A percentile compares a stretch with the other conserved stretches of the same genome.
Conservation (phyloP, 2,797 vertebrate species). For the Myotis findleyi region DNA sequence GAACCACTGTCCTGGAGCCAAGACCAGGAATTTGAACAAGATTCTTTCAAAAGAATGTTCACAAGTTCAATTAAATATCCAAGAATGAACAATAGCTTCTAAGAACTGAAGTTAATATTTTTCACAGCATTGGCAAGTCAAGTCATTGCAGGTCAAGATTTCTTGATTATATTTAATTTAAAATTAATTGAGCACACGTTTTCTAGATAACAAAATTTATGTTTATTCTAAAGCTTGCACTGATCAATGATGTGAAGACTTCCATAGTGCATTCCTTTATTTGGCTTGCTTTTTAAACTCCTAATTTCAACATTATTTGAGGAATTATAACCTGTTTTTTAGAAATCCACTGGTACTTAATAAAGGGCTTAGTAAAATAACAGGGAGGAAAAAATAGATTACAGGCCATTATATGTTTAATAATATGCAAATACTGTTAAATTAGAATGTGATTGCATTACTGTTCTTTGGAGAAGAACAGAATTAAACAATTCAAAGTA, state of each 20-base stretch:
- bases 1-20: background rate
- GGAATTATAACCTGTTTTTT: slow-evolving; percentile 41
- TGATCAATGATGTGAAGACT: background rate
- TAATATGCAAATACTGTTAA: slow-evolving; percentile 62
- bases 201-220: slow-evolving; percentile 52
- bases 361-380: slow-evolving; percentile 50
- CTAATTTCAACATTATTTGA: slow-evolving; percentile 56
- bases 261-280: background rate
- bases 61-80: background rate
- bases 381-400: slow-evolving; percentile 42
- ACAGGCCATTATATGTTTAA: slow-evolving; percentile 36
- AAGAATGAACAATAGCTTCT: background rate
- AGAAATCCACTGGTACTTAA: background rate
- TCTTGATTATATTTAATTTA: slow-evolving; percentile 59
- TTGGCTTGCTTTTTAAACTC: slow-evolving; percentile 45
- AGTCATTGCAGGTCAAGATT: background rate
- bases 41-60: slow-evolving; percentile 4
- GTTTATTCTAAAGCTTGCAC: slow-evolving; percentile 33
- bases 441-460: slow-evolving; percentile 53
- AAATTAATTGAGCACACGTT: slow-evolving; percentile 30
- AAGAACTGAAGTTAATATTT: slow-evolving; percentile 31
- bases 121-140: background rate
- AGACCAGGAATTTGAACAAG: background rate
- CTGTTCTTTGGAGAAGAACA: slow-evolving; percentile 54
- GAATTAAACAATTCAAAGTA: slow-evolving; percentile 62